Evolutionary conservation across 2,797 vertebrate genomes (phyloP).

Genomic region (Hippoglossus hippoglossus): DNA sequence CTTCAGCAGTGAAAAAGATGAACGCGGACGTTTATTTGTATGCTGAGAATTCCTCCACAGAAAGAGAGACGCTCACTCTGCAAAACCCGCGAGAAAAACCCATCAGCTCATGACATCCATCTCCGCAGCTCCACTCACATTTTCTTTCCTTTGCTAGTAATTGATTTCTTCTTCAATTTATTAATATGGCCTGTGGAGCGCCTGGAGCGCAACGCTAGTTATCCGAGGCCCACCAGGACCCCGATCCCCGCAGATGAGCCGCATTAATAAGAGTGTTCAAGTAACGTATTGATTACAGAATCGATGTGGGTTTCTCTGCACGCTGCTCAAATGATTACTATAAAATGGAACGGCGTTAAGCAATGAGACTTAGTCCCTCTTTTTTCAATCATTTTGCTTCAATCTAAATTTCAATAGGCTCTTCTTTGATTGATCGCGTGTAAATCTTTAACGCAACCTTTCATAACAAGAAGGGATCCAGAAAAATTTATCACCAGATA

Average conservation of each 20-base stretch:
- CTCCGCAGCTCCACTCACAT: constrained; percentile 59
- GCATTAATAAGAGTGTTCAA: constrained; percentile 76
- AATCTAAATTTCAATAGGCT: constrained; percentile 34
- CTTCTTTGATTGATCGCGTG: constrained; percentile 31
- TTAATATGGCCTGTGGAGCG: constrained; percentile 71
- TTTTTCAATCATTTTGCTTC: constrained; percentile 56
- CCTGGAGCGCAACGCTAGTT: constrained; percentile 63
- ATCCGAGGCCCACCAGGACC: constrained; percentile 75
- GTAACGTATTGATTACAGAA: constrained; percentile 77
- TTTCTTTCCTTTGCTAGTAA: constrained; percentile 73
- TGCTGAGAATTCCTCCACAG: constrained; percentile 23
- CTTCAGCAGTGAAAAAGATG: constrained; percentile 8
- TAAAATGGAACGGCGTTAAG: constrained; percentile 60
- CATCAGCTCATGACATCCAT: constrained; percentile 53
- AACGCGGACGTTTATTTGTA: constrained; percentile 41
- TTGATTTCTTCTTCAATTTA: constrained; percentile 82
- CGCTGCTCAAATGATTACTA: constrained; percentile 56
- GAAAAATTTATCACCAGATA: constrained; percentile 4
- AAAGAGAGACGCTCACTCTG: constrained; percentile 25
- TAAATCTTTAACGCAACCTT: constrained; percentile 24
- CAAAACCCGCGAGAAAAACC: constrained; percentile 21
- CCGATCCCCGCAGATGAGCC: constrained; percentile 75
- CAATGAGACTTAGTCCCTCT: constrained; percentile 33
- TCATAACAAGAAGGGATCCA: constrained; percentile 12
- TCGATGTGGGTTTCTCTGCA: constrained; percentile 72